Conservation (phyloP, 2,888 invertebrate genomes). For the Scrobipalpa atriplicella region DNA sequence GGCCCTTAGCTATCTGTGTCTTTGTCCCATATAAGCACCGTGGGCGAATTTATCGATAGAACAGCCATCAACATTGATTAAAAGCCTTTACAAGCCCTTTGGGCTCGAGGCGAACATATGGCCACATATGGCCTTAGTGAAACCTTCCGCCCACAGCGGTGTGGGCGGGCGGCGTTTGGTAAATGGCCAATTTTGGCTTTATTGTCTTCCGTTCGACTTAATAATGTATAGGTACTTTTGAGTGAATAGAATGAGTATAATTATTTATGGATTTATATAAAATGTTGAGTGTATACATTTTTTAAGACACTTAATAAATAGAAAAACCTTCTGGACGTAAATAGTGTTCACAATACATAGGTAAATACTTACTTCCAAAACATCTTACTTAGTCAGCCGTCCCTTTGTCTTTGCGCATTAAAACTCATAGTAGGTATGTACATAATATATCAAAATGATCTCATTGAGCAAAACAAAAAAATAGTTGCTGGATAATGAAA, state of each 20-base stretch:
- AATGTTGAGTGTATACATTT: no score
- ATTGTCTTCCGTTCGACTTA: slow-evolving; percentile 1
- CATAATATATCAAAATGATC: no score
- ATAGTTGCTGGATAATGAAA: not conserved
- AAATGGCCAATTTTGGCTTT: slow-evolving; percentile 23
- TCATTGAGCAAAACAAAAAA: no score
- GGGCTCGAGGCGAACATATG: slow-evolving; percentile 39
- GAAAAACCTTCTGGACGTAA: no score
- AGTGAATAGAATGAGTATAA: not conserved
- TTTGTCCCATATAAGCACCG: slow-evolving; percentile 4
- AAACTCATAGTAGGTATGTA: no score
- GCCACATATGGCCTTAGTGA: slow-evolving; percentile 50
- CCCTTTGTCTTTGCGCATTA: no score
- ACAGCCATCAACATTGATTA: slow-evolving; percentile 26
- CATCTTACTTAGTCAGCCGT: no score
- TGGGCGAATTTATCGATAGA: slow-evolving; percentile 16
- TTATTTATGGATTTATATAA: not conserved
- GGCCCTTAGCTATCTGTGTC: not conserved
- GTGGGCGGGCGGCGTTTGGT: slow-evolving; percentile 39
- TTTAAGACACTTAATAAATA: no score
- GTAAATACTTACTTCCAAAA: no score
- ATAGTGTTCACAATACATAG: no score
- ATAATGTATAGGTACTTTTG: not conserved
- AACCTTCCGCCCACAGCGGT: slow-evolving; percentile 39
- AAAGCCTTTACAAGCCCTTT: slow-evolving; percentile 14